These are phyloP conservation scores for Podarcis cretensis DNA, from an alignment of 2,113 vertebrate species.

Conservation along the genomic window DNA sequence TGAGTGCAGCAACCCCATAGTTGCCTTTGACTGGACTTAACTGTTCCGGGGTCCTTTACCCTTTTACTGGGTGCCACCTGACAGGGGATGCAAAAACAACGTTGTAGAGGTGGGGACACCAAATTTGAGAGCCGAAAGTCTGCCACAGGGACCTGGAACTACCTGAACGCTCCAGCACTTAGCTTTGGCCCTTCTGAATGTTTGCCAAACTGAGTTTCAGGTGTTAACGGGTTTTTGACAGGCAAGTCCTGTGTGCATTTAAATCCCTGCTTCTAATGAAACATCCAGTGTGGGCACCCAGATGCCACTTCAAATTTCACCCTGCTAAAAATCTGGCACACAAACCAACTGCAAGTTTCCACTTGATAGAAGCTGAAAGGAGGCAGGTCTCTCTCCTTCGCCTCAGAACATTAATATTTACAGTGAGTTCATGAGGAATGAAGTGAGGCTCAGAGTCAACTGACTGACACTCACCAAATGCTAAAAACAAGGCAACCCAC, in stretches of 20 bases:
- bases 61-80: too few species aligned
- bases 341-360: not conserved
- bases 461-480: not conserved
- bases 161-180: too few species aligned
- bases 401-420: constrained; percentile 30
- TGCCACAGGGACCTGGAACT: too few species aligned
- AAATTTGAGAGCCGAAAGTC: too few species aligned
- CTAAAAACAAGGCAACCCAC: not conserved
- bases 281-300: not conserved
- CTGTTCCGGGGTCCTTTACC: too few species aligned
- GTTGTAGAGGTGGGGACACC: too few species aligned
- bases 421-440: not conserved
- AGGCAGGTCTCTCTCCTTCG: not conserved
- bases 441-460: not conserved
- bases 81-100: too few species aligned
- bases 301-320: constrained; percentile 2
- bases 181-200: not conserved
- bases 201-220: not conserved
- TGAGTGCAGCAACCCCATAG: too few species aligned
- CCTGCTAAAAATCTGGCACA: constrained; percentile 1
- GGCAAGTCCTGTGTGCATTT: not conserved
- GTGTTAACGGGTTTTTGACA: not conserved
- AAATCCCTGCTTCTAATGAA: not conserved
- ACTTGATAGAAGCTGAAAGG: not conserved
- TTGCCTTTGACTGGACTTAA: too few species aligned